These are phyloP conservation scores for Notechis scutatus DNA, from an alignment of 2,113 vertebrate genomes.

Conservation along the genomic window DNA sequence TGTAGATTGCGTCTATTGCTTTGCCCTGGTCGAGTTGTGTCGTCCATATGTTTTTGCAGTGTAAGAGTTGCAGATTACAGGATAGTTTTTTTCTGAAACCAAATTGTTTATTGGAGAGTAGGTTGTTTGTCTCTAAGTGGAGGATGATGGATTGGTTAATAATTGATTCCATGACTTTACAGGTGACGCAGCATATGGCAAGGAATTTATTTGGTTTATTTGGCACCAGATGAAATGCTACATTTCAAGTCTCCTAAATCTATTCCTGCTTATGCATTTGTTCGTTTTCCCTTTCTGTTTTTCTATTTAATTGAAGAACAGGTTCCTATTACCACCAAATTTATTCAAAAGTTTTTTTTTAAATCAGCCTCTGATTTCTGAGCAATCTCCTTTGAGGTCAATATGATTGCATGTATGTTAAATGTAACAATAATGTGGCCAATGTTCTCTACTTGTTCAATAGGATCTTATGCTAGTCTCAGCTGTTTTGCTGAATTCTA, in stretches of 20 bases:
- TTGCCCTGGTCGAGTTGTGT: no score
- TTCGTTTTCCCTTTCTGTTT: not conserved
- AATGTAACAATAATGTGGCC: not conserved
- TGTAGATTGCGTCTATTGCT: no score
- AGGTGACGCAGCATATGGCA: no score
- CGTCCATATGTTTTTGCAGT: no score
- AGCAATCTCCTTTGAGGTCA: not conserved
- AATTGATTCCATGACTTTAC: no score
- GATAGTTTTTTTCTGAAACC: no score
- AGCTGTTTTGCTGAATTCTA: no score
- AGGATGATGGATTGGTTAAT: no score
- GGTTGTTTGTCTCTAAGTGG: no score
- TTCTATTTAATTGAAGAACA: not conserved
- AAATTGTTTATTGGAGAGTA: no score
- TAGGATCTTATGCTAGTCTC: no score
- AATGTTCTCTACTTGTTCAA: not conserved
- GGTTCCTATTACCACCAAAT: not conserved
- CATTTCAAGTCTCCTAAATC: not conserved
- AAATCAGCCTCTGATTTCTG: not conserved
- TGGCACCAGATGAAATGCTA: not conserved
- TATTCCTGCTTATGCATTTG: not conserved
- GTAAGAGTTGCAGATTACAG: no score
- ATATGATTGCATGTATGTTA: not conserved
- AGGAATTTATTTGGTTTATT: not conserved
- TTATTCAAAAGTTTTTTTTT: not conserved